These are phyloP conservation scores for Gadopsis marmoratus DNA, from an alignment of 2,797 vertebrate genomes.

Conservation along the genomic window DNA sequence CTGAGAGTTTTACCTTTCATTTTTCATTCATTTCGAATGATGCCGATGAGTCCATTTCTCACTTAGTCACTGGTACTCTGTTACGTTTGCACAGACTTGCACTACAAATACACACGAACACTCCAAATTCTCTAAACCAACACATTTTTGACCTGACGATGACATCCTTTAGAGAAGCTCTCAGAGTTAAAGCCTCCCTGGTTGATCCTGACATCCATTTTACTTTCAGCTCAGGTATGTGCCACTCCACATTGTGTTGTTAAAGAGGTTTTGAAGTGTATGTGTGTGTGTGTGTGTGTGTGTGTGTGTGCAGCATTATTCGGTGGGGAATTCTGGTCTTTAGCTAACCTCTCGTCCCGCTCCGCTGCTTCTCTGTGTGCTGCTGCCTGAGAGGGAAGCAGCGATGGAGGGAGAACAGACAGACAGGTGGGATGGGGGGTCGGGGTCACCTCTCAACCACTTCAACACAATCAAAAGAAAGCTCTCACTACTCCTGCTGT, in stretches of 20 bases:
- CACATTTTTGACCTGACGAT: conserved; percentile 50
- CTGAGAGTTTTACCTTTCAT: not conserved
- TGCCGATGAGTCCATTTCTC: not conserved
- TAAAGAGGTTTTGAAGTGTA: conserved; percentile 44
- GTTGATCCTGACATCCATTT: conserved; percentile 60
- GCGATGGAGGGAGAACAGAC: conserved; percentile 20
- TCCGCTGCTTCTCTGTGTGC: conserved; percentile 55
- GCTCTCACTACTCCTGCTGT: conserved; percentile 32
- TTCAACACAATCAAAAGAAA: conserved; percentile 55
- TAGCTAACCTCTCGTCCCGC: conserved; percentile 47
- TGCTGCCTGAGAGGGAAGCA: conserved; percentile 28
- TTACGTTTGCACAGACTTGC: not conserved
- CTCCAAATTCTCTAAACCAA: conserved; percentile 32
- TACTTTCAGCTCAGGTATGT: conserved; percentile 71
- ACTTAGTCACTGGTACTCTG: not conserved
- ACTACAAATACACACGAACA: not conserved
- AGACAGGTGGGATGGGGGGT: conserved; percentile 2
- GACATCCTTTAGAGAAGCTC: conserved; percentile 60
- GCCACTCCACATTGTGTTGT: conserved; percentile 39
- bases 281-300: conserved; percentile 24
- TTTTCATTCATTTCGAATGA: not conserved
- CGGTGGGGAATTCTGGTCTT: conserved; percentile 43
- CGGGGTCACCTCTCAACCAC: conserved; percentile 41
- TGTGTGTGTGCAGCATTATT: not conserved
- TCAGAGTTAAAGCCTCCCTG: conserved; percentile 43